These are phyloP conservation scores for Eristalis arbustorum DNA, from an alignment of 2,888 invertebrate genomes.

Conservation along the genomic window DNA sequence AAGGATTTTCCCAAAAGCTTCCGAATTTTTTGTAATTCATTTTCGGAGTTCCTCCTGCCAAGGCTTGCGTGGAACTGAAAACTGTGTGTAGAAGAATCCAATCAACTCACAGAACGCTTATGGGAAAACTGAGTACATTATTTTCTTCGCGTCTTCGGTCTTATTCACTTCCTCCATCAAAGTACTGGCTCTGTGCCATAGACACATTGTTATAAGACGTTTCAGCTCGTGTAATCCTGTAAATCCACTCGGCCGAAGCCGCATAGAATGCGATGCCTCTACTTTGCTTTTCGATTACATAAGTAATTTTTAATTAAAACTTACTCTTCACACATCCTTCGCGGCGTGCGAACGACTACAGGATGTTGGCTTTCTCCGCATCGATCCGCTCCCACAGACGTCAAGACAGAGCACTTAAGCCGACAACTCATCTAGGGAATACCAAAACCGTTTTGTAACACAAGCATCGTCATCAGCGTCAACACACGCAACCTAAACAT, in stretches of 20 bases:
- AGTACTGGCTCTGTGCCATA: neutral
- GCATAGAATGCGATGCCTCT: neutral
- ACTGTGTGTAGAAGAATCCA: neutral
- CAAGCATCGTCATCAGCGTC: constrained; percentile 1
- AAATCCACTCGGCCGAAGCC: neutral
- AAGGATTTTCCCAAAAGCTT: neutral
- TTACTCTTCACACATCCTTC: constrained; percentile 4
- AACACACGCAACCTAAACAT: constrained; percentile 26
- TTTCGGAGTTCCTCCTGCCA: neutral
- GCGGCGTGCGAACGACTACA: neutral
- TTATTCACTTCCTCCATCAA: neutral
- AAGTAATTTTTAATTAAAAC: constrained; percentile 47
- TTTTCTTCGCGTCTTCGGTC: neutral
- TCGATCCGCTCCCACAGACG: neutral
- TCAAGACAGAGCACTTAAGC: neutral
- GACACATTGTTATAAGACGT: neutral
- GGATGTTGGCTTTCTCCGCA: neutral
- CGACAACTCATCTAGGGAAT: neutral
- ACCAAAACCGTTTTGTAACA: constrained; percentile 5
- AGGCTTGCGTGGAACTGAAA: neutral
- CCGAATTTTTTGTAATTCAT: neutral
- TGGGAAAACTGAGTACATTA: neutral
- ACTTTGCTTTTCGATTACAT: constrained; percentile 29
- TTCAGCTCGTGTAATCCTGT: neutral
- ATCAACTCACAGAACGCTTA: neutral